phyloP scores from a whole-genome alignment of 2,113 vertebrate species.

The Phalacrocorax brasilianus region DNA sequence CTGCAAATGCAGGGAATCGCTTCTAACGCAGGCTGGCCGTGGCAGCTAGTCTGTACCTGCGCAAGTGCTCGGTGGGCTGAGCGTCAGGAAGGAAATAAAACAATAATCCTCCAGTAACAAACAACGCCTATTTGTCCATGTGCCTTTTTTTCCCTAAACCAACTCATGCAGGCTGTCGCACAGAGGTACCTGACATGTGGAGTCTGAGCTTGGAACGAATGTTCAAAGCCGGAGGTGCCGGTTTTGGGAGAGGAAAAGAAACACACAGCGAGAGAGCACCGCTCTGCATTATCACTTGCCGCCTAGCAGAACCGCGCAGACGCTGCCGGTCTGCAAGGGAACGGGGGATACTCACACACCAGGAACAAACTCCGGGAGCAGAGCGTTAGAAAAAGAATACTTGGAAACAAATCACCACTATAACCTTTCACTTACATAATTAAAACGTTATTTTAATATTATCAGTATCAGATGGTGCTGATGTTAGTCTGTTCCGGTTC shows the following conservation, averaged over 20 bases:
- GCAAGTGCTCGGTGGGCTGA: background rate
- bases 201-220: background rate
- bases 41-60: slow-evolving; percentile 44
- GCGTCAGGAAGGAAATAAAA: background rate
- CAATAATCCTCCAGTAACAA: background rate
- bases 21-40: background rate
- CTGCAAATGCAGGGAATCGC: background rate
- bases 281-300: background rate
- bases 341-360: background rate
- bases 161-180: background rate
- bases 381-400: background rate
- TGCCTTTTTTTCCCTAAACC: background rate
- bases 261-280: background rate
- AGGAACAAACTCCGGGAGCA: background rate
- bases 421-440: background rate
- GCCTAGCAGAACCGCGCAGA: background rate
- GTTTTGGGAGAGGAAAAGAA: background rate
- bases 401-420: background rate
- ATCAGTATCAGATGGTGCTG: background rate
- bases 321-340: background rate
- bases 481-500: background rate
- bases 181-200: background rate
- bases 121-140: background rate
- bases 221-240: background rate
- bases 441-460: background rate